Base-by-base conservation (phyloP, 2,888 invertebrate species). In the Drosophila limbata region DNA sequence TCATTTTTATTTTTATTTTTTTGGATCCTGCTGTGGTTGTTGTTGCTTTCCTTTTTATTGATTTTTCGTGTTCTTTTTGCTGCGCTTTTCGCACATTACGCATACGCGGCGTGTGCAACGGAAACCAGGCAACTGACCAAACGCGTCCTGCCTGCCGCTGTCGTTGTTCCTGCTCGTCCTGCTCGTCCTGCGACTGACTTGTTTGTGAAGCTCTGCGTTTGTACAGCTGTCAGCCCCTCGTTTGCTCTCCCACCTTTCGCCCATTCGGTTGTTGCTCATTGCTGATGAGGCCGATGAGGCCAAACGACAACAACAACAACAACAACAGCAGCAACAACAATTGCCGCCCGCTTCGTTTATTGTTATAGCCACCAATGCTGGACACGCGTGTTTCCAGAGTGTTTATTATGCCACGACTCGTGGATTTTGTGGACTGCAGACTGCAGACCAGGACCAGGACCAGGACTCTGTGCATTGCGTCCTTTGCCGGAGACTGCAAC, bases 111-210 rank as follows among this genome's bases (percentile, higher is more conserved):
- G 80, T 88, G 69, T 89, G 85, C 84, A 89, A 63, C 89, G 91
- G 90, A 91, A 91, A 91, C 91, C 90, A 77, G 81, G 60, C 88
- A 80, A 88, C 90, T 91, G 91, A 88, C 91, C 91, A 85, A 86
- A 90, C 84, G 90, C 84, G 78, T 87, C 90, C 89, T 73, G 61
- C 35, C 89, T 69, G 47, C 17, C 50, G 33, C 13, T 25, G 35
- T n/a, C 21, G n/a, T 37, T 21, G 31, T 40, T 19, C 19, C 39
- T 39, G 39, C 8, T n/a, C 25, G 0, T 44, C 25, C 45, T 62
- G 47, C 28, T 61, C 50, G 62, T 42, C n/a, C 37, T 39, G n/a
- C 33, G 17, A 9, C 55, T 31, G 78, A 76, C 79, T 84, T 86
- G 87, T 86, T 85, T 90, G 90, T 79, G 79, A 77, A 77, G 75